Evolutionary conservation across 2,888 invertebrate genomes (phyloP), one percentile per base, ranked within the genome.

Genomic region (Drosophila atroscutellata): DNA sequence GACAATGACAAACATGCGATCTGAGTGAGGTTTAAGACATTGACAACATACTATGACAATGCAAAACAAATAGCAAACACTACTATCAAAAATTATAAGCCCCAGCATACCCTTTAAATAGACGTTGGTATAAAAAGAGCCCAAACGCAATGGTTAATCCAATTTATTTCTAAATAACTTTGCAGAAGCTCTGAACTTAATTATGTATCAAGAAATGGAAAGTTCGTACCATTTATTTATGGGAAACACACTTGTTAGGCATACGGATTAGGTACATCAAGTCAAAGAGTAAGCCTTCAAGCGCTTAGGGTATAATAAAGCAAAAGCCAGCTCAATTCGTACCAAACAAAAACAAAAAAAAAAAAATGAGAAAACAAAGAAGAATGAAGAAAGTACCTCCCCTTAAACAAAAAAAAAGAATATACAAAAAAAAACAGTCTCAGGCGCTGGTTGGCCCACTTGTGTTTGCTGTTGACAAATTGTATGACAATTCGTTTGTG

Each of bases 401-500:
- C 75, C 52, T 69, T 15, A 15, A 24, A 63, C 68, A 60, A 15
- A 30, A 83, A 76, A 72, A 67, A 63, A 20, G 1, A 51, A 20
- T 3, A 32, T 8, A 32, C 0, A 20, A 32, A 18, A 18, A 18
- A 15, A 36, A 61, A 58, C 15, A 42, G 32, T 18, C 56, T 49
- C 39, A 26, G 49, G 50, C 42, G 18, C 54, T 54, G 67, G 57
- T 28, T 57, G 59, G 63, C 66, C 67, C 64, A 63, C 79, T 80
- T 77, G 68, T 52, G 75, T 52, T 57, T 54, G 76, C 86, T 80
- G 81, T 85, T 90, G 90, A 89, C 89, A 90, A 90, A 89, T 90
- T 84, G 83, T 87, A 89, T 87, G 86, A 81, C 84, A 86, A 89
- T 89, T 84, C 89, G 89, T 89, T 89, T 89, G 89, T 86, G 86